Conservation (phyloP, 2,113 vertebrate species). For the Sclerurus mexicanus region DNA sequence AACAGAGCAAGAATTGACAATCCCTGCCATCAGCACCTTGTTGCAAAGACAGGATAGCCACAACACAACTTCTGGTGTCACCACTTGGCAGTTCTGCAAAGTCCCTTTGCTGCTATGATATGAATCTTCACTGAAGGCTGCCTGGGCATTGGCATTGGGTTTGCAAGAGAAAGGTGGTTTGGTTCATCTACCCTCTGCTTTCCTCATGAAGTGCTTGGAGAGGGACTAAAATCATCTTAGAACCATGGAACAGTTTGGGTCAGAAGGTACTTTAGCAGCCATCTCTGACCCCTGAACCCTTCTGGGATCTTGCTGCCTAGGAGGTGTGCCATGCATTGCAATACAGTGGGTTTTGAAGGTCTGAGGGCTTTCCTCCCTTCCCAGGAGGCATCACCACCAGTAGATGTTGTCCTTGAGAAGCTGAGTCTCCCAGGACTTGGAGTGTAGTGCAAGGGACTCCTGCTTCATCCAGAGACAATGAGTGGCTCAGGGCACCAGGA, state of each 20-base stretch:
- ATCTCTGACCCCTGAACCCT: not conserved
- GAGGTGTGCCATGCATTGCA: fast-evolving
- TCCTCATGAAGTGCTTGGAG: not conserved
- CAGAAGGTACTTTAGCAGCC: not conserved
- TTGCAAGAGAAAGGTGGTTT: not conserved
- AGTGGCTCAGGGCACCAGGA: fast-evolving
- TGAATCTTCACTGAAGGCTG: not conserved
- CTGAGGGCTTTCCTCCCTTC: not conserved
- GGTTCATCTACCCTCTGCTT: not conserved
- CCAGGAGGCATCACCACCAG: not conserved
- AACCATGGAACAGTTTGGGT: not conserved
- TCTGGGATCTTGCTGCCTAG: not conserved
- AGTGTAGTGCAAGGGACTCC: not conserved
- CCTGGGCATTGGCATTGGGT: fast-evolving
- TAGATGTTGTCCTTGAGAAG: fast-evolving
- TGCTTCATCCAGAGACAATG: not conserved
- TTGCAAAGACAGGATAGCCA: not conserved
- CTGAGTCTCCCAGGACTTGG: not conserved
- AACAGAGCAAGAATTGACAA: not conserved
- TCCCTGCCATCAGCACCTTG: not conserved
- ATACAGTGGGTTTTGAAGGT: not conserved
- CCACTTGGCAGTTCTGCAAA: not conserved
- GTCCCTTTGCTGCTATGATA: not conserved
- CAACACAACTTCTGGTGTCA: fast-evolving
- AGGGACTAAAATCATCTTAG: not conserved